Evolutionary conservation across 1,140 invertebrate genomes (phyloP), one percentile per base, ranked within the genome.

Genomic region (Megathymus violae): DNA sequence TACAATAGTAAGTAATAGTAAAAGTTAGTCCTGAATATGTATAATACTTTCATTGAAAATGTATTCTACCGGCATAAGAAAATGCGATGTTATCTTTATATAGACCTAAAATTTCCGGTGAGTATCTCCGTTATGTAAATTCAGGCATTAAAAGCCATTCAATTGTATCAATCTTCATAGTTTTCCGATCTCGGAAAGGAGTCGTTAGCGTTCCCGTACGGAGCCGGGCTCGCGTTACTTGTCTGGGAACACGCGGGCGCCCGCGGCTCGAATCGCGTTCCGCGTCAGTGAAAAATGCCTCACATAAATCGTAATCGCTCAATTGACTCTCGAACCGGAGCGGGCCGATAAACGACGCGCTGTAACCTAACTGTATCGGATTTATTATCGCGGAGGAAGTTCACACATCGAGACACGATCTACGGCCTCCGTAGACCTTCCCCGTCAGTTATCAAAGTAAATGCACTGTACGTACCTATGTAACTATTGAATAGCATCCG

Each of bases 271-370:
- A 13, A 34, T 14, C 3, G 50, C 50, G 50, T 41, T 54, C 50
- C 36, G n/a, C 36, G 11, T 17, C 50, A 14, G 5, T 52, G 50
- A 54, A 54, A 41, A 41, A 41, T 54, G 34, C 40, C 50, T 54
- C 38, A 17, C 50, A 54, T 54, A 54, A 54, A 54, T 54, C 36
- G 50, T 54, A 54, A 54, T 54, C 41, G 50, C 50, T 54, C 41
- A 52, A 52, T 52, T 15, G 50, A 38, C 36, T 40, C 50, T 34
- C 22, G 50, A 52, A 41, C 50, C 50, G 19, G 34, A 40, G 36
- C 34, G 11, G 17, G 34, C 31, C 11, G 50, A 52, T 52, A 51
- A 40, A 52, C 40, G 50, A 40, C 34, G 27, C 9, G 36, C 17
- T 52, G 50, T 52, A 52, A 52, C 38, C 5, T 52, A 41, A 52